phyloP scores from a whole-genome alignment of 2,888 invertebrate genomes.

The Margaritifera margaritifera region DNA sequence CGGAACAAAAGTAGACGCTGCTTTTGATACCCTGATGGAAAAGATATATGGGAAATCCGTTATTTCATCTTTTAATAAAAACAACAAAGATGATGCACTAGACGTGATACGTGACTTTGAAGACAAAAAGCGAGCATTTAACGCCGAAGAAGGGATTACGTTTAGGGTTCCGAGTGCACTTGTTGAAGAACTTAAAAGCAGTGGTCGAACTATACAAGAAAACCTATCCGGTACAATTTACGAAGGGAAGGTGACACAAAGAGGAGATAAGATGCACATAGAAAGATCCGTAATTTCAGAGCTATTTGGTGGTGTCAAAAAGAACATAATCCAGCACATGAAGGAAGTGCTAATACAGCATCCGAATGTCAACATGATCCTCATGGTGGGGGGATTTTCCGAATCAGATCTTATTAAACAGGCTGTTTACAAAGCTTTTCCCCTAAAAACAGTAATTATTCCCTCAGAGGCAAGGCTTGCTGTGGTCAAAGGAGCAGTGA shows the following conservation, averaged over 20 bases:
- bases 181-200: not conserved
- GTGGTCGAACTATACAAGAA: not conserved
- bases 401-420: constrained; percentile 22
- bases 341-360: constrained; percentile 8
- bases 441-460: constrained; percentile 8
- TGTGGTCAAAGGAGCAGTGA: constrained; percentile 34
- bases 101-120: constrained; percentile 21
- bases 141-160: not conserved
- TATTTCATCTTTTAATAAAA: constrained; percentile 6
- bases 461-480: constrained; percentile 23
- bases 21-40: constrained; percentile 10
- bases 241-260: constrained; percentile 6
- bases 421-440: constrained; percentile 18
- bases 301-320: constrained; percentile 14
- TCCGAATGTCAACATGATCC: constrained; percentile 16
- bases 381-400: constrained; percentile 41
- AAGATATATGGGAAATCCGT: constrained; percentile 13
- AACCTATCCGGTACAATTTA: constrained; percentile 7
- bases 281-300: constrained; percentile 5
- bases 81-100: constrained; percentile 11
- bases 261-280: constrained; percentile 22
- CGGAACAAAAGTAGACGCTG: constrained; percentile 32
- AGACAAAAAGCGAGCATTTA: constrained; percentile 14
- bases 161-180: constrained; percentile 2
- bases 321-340: constrained; percentile 8